Evolutionary conservation across 2,797 vertebrate species (phyloP).

Genomic region (Etheostoma nigrum): DNA sequence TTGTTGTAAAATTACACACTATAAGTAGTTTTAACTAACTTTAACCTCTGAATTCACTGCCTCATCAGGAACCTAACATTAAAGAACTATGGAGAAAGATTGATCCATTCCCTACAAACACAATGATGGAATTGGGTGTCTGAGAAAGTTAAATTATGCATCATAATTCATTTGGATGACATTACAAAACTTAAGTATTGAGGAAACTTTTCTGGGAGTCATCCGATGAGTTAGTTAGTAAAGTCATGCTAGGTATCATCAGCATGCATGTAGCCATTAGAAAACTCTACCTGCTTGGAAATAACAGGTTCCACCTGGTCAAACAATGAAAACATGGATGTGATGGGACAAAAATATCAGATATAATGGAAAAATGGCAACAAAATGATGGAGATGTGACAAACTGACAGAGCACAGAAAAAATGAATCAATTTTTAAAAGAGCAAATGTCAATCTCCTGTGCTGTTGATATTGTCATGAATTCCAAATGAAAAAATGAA

Average conservation of each 20-base stretch:
- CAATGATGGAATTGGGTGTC: not conserved
- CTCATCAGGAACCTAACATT: not conserved
- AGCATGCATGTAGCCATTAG: conserved; percentile 58
- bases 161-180: conserved; percentile 5
- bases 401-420: not conserved
- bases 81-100: not conserved
- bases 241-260: conserved; percentile 58
- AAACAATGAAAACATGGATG: conserved; percentile 56
- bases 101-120: not conserved
- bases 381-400: conserved; percentile 1
- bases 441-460: not conserved
- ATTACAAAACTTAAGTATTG: not conserved
- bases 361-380: conserved; percentile 18
- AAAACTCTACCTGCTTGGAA: conserved; percentile 80
- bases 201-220: not conserved
- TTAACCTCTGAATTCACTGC: not conserved
- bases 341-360: conserved; percentile 35
- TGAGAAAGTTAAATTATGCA: conserved; percentile 47
- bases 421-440: not conserved
- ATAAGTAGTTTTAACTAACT: not conserved
- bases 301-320: conserved; percentile 73
- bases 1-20: too few species aligned
- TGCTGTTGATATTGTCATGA: not conserved
- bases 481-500: not conserved
- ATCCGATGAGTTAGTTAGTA: conserved; percentile 46